Conservation (phyloP, 2,888 invertebrate genomes). For the Pediacus dermestoides region DNA sequence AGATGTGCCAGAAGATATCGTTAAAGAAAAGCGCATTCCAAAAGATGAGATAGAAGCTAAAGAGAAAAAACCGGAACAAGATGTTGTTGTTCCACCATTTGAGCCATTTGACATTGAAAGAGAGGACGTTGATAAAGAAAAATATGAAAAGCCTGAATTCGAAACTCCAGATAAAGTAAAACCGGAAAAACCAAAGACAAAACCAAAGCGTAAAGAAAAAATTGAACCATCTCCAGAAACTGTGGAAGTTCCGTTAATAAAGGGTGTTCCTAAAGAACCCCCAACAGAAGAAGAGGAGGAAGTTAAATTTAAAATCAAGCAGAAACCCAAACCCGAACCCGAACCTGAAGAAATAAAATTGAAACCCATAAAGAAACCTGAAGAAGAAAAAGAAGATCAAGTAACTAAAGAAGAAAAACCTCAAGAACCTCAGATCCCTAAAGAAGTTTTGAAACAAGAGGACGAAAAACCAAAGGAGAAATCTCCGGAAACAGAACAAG, state of each 20-base stretch:
- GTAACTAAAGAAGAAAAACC: constrained; percentile 43
- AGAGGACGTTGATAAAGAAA: constrained; percentile 45
- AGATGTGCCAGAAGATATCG: constrained; percentile 32
- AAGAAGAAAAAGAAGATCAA: constrained; percentile 37
- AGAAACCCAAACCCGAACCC: constrained; percentile 51
- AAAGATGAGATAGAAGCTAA: constrained; percentile 28
- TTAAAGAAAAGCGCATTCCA: constrained; percentile 36
- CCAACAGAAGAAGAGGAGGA: constrained; percentile 66
- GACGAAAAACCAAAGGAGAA: constrained; percentile 14
- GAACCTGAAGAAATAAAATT: constrained; percentile 29
- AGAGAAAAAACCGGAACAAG: constrained; percentile 33
- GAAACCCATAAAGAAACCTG: constrained; percentile 31
- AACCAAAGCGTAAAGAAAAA: constrained; percentile 33
- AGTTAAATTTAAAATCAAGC: constrained; percentile 54
- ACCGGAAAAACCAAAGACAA: constrained; percentile 41
- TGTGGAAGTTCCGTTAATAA: constrained; percentile 13
- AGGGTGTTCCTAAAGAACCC: constrained; percentile 15
- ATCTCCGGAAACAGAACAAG: constrained; percentile 49
- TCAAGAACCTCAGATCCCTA: constrained; percentile 31
- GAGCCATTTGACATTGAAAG: constrained; percentile 46
- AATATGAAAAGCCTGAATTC: constrained; percentile 43
- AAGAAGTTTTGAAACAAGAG: too few relatives aligned
- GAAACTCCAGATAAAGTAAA: constrained; percentile 45
- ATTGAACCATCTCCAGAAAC: constrained; percentile 10
- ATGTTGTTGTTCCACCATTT: constrained; percentile 46